These are phyloP conservation scores for Elanoides forficatus DNA, from an alignment of 2,113 vertebrate species.

Conservation along the genomic window DNA sequence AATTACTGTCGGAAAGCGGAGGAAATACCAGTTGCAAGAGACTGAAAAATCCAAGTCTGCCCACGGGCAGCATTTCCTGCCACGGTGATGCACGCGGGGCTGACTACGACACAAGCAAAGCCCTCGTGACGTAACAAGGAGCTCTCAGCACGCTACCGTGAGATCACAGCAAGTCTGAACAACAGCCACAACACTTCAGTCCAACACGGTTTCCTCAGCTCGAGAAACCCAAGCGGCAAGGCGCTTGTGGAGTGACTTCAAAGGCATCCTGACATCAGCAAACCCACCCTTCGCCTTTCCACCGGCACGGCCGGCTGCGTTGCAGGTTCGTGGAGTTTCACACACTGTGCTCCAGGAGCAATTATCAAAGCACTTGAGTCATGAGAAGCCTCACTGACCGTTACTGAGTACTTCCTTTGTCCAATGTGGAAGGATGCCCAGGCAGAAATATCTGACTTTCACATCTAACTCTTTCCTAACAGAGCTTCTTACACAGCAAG, in stretches of 20 bases:
- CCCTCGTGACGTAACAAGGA: slow-evolving; percentile 18
- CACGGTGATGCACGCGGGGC: slow-evolving; percentile 24
- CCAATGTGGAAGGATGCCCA: slow-evolving; percentile 34
- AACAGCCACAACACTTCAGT: neutral
- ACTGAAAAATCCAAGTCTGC: slow-evolving; percentile 13
- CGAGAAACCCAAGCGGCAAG: neutral
- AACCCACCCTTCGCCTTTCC: neutral
- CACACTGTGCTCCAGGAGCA: neutral
- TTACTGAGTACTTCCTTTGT: slow-evolving; percentile 62
- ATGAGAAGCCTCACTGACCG: slow-evolving; percentile 36
- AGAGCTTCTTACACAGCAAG: neutral
- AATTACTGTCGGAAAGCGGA: neutral
- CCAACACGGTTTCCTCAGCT: neutral
- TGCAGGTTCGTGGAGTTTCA: neutral
- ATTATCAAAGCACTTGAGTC: slow-evolving; percentile 44
- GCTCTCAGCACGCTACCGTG: neutral
- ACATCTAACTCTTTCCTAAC: neutral
- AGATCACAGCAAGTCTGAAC: slow-evolving; percentile 11
- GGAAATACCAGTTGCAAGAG: neutral
- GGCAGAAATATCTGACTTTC: slow-evolving; percentile 15
- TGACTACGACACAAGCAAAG: neutral
- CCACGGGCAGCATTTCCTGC: slow-evolving; percentile 50
- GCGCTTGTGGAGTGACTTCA: slow-evolving; percentile 32
- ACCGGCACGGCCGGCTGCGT: neutral
- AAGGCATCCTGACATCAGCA: slow-evolving; percentile 46